These are phyloP conservation scores for Drosophila quadrilineata DNA, from an alignment of 1,140 invertebrate species.

Conservation along the genomic window DNA sequence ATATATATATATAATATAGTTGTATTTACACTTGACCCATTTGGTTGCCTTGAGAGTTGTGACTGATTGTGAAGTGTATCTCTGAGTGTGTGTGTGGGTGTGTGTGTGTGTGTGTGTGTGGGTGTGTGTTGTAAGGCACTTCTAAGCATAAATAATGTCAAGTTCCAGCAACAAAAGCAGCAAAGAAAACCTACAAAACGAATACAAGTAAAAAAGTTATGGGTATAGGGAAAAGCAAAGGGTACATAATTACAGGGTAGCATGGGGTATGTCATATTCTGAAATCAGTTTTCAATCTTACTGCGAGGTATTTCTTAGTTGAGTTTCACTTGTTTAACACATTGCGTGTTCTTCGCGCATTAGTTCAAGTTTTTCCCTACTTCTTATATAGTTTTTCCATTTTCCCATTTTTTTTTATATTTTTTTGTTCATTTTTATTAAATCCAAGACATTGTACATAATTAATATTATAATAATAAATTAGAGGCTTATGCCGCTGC, in stretches of 20 bases:
- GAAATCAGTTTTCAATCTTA: too few relatives aligned
- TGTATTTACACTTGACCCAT: conserved; percentile 65
- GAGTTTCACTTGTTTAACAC: neutral
- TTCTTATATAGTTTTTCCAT: neutral
- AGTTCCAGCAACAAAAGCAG: conserved; percentile 7
- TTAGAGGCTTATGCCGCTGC: conserved; percentile 44
- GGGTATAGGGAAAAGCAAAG: neutral
- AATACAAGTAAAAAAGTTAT: conserved; percentile 38
- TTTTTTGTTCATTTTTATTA: conserved; percentile 23
- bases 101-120: neutral
- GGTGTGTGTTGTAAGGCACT: neutral
- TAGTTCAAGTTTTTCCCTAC: conserved; percentile 38
- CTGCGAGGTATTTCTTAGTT: neutral
- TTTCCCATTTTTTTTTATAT: neutral
- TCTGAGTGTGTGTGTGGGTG: neutral
- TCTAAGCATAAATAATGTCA: conserved; percentile 58
- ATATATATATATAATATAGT: conserved; percentile 36
- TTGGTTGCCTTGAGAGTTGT: conserved; percentile 37
- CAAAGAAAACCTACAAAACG: conserved; percentile 21
- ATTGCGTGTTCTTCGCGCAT: conserved; percentile 51
- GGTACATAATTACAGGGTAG: too few relatives aligned
- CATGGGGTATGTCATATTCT: too few relatives aligned
- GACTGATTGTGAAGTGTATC: too few relatives aligned
- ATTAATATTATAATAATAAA: conserved; percentile 73
- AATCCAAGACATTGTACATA: conserved; percentile 38